Evolutionary conservation across 2,888 invertebrate species (phyloP).

Genomic region (Leucania comma): DNA sequence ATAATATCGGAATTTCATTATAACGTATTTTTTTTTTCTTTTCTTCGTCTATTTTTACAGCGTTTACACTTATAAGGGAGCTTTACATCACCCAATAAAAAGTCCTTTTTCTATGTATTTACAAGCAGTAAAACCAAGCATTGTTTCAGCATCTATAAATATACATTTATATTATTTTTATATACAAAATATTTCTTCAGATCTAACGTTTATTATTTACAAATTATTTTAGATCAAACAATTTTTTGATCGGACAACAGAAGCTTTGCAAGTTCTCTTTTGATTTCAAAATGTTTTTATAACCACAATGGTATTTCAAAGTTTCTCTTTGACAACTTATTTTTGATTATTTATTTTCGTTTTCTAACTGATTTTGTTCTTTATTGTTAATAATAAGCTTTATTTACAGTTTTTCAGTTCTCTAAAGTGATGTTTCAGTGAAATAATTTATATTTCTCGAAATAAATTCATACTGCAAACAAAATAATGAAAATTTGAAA

Average conservation of each 20-base stretch:
- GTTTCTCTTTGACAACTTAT: constrained; percentile 46
- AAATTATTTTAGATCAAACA: constrained; percentile 47
- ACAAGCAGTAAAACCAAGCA: constrained; percentile 71
- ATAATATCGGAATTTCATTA: constrained; percentile 64
- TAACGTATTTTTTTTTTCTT: constrained; percentile 62
- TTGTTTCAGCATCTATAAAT: constrained; percentile 64
- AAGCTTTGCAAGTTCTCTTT: constrained; percentile 40
- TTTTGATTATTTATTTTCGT: constrained; percentile 33
- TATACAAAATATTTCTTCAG: constrained; percentile 66
- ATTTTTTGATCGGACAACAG: constrained; percentile 49
- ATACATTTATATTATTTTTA: constrained; percentile 64
- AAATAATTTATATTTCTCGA: background rate
- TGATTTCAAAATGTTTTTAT: constrained; percentile 34
- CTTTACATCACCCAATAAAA: constrained; percentile 55
- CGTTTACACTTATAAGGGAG: constrained; percentile 35
- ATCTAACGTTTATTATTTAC: constrained; percentile 65
- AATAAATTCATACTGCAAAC: background rate
- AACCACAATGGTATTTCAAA: constrained; percentile 31
- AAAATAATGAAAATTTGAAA: background rate
- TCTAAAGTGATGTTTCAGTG: constrained; percentile 11
- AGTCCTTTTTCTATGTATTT: constrained; percentile 66
- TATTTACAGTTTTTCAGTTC: constrained; percentile 36
- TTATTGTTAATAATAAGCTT: constrained; percentile 36
- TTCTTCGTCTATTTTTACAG: constrained; percentile 64
- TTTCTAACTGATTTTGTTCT: constrained; percentile 15